Evolutionary conservation across 2,888 invertebrate genomes (phyloP).

Genomic region (Alentia gelatinosa): DNA sequence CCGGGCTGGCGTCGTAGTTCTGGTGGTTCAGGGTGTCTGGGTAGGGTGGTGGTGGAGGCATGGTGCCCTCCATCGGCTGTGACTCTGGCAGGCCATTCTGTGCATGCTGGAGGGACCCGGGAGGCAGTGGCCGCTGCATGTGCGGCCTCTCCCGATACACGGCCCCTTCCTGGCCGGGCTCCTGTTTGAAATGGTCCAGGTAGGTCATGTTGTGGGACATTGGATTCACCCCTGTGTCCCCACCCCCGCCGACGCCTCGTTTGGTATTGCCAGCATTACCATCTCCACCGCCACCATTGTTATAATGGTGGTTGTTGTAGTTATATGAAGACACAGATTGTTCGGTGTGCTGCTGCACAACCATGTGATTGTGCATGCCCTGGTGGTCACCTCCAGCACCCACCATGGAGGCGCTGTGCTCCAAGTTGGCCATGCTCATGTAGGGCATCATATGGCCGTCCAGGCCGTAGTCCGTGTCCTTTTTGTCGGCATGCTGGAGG

Average conservation of each 20-base stretch:
- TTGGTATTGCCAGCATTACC: neutral
- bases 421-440: constrained; percentile 30
- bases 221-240: neutral
- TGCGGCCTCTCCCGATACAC: neutral
- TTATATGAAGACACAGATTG: neutral
- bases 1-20: constrained; percentile 21
- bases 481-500: neutral
- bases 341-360: constrained; percentile 68
- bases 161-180: neutral
- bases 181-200: constrained; percentile 53
- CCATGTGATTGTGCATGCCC: constrained; percentile 72
- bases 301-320: neutral
- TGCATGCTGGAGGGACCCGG: neutral
- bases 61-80: constrained; percentile 58
- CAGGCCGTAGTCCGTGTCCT: neutral
- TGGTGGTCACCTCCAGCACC: constrained; percentile 57
- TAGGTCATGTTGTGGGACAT: neutral
- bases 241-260: neutral
- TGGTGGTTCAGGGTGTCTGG: constrained; percentile 67
- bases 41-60: constrained; percentile 76
- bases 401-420: constrained; percentile 70
- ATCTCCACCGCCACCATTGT: neutral
- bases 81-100: neutral
- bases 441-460: neutral
- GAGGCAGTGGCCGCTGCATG: neutral